Conservation (phyloP, 2,888 invertebrate species). For the Margaritifera margaritifera region DNA sequence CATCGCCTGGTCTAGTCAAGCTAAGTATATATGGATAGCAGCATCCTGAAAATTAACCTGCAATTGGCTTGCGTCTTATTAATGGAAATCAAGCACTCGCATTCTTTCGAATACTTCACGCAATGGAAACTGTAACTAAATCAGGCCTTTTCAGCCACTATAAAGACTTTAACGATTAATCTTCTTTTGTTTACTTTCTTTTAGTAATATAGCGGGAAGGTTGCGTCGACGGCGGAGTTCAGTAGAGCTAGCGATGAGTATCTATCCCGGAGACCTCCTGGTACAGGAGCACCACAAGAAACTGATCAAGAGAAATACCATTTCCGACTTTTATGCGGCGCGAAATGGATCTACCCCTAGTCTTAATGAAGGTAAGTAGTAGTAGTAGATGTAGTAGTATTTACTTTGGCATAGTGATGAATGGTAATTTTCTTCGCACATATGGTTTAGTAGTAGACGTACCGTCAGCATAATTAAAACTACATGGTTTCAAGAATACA, state of each 20-base stretch:
- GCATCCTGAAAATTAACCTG: too few species aligned
- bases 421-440: too few species aligned
- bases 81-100: not conserved
- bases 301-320: conserved; percentile 70
- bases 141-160: not conserved
- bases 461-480: not conserved
- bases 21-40: too few species aligned
- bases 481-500: not conserved
- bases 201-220: conserved; percentile 56
- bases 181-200: conserved; percentile 6
- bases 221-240: conserved; percentile 65
- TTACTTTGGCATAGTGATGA: not conserved
- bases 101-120: not conserved
- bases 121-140: not conserved
- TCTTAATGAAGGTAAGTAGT: conserved; percentile 31
- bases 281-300: conserved; percentile 67
- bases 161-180: not conserved
- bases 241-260: conserved; percentile 66
- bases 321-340: conserved; percentile 68
- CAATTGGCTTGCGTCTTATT: too few species aligned
- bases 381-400: not conserved
- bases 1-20: too few species aligned
- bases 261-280: conserved; percentile 69
- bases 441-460: not conserved
- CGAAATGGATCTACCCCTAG: conserved; percentile 43